A percentile compares a stretch with the other conserved stretches of the same genome.
Evolutionary conservation across 2,888 invertebrate genomes (phyloP).

Genomic region (Adela reaumurella): DNA sequence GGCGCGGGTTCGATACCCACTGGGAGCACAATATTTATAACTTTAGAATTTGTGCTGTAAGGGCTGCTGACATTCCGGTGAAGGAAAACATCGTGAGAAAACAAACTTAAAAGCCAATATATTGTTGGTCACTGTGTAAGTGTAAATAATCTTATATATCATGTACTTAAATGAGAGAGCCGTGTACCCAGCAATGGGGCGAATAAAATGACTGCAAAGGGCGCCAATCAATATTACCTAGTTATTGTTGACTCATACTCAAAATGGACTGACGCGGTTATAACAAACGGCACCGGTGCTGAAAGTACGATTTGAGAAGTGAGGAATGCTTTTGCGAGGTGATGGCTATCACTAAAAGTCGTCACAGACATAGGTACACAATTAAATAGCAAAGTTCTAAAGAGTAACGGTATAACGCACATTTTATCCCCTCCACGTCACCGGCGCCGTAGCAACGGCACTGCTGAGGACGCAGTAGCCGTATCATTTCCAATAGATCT

Average conservation of each 20-base stretch:
- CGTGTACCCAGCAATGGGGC: too few relatives aligned
- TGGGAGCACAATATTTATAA: too few relatives aligned
- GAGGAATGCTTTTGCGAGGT: not conserved
- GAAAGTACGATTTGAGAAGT: not conserved
- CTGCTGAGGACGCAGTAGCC: not conserved
- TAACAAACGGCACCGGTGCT: not conserved
- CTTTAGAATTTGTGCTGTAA: too few relatives aligned
- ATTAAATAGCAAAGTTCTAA: not conserved
- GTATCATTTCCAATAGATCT: too few relatives aligned
- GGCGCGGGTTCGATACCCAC: too few relatives aligned
- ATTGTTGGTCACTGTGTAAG: too few relatives aligned
- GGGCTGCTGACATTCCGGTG: too few relatives aligned
- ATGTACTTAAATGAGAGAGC: too few relatives aligned
- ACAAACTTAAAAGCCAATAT: too few relatives aligned
- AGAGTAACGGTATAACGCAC: not conserved
- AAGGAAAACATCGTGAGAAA: too few relatives aligned
- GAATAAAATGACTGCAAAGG: too few relatives aligned
- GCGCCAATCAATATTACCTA: not conserved
- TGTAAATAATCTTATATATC: too few relatives aligned
- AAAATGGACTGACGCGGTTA: not conserved
- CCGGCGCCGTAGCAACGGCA: conserved; percentile 2
- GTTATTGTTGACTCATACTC: not conserved
- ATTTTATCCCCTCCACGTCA: not conserved
- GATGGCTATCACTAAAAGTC: not conserved
- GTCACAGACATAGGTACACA: not conserved